Evolutionary conservation across 2,888 invertebrate species (phyloP), one percentile per base, ranked within the genome.

Genomic region (Morinoia aosen): DNA sequence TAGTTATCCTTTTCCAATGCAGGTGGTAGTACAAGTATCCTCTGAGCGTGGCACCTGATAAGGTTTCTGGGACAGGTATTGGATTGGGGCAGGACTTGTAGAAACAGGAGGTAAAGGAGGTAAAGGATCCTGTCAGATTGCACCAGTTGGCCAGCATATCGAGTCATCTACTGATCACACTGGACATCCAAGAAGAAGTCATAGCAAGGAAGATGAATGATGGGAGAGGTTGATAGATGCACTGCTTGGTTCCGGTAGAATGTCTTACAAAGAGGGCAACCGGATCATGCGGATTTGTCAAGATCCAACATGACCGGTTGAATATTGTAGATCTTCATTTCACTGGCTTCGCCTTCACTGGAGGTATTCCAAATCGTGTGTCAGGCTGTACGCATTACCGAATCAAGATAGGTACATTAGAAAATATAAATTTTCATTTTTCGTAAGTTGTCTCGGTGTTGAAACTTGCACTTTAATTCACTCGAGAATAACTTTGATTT

Each of bases 61-160:
- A 57, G 57, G 93, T 56, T 56, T 56, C 93, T 48, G 16, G 19
- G 19, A 57, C 11, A 3, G 56, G 93, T 56, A 5, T 56, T 93
- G 93, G 93, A 57, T 25, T 57, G 57, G 93, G 93, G 93, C 93
- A 93, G 93, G 93, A 48, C 25, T 33, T 57, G 33, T 57, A 57
- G n/a, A 57, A 57, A 57, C 93, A 93, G 48, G 33, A 93, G 93
- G 93, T 93, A 33, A 93, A 93, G 93, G 93, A 93, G 93, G 93
- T 93, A 48, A 93, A 93, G 93, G 93, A 48, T 93, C 93, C 58
- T 48, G 57, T 93, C 25, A 93, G 25, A 57, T 93, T 57, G 48
- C 93, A 11, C 93, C 93, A 93, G 57, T 93, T 57, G 4, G 93
- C 93, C 93, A 93, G 93, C 93, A 93, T 93, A 93, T 93, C 93